Conservation (phyloP, 2,113 vertebrate genomes). For the Meriones unguiculatus region DNA sequence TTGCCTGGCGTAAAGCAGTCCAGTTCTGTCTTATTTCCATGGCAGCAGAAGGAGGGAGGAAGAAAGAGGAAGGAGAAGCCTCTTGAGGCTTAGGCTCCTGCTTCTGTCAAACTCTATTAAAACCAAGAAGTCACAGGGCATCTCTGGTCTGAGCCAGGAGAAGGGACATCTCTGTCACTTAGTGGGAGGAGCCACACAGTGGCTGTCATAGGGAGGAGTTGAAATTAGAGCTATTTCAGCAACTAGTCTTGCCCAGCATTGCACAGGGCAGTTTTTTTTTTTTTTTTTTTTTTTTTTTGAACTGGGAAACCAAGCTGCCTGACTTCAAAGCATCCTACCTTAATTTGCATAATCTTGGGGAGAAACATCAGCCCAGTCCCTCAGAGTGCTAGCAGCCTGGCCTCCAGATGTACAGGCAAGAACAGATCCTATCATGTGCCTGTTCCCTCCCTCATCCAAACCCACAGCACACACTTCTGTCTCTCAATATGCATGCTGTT, state of each 20-base stretch:
- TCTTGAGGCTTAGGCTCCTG: not conserved
- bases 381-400: not conserved
- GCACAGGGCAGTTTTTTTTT: not conserved
- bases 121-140: not conserved
- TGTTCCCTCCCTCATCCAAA: not conserved
- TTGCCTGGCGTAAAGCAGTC: no score
- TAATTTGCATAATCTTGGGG: not conserved
- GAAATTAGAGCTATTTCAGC: not conserved
- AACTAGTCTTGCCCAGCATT: not conserved
- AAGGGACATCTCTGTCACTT: not conserved
- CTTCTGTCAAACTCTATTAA: not conserved
- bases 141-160: not conserved
- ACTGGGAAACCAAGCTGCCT: not conserved
- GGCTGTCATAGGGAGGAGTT: not conserved
- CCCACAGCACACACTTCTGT: not conserved
- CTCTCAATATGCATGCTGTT: not conserved
- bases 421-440: not conserved
- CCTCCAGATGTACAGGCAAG: not conserved
- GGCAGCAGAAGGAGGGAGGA: not conserved
- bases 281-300: not conserved
- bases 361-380: not conserved
- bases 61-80: not conserved
- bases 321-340: not conserved
- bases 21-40: not conserved
- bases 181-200: not conserved